Evolutionary conservation across 2,113 vertebrate species (phyloP), one percentile per base, ranked within the genome.

Genomic region (Percopsis transmontana): DNA sequence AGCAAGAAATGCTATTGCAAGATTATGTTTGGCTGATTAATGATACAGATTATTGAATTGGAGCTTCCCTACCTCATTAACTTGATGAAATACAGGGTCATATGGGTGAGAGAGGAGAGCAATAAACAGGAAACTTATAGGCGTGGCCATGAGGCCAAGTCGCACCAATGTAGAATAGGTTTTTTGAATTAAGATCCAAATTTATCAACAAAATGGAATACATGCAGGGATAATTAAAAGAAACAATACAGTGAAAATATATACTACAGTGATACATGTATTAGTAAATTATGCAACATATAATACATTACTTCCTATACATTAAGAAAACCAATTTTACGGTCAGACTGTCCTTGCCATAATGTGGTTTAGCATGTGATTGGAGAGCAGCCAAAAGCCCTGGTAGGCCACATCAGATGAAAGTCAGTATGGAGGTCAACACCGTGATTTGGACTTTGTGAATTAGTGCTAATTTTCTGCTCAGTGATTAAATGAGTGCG

Each of bases 141-240:
- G 44, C 65, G 41, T 70, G 72, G 51, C 53, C 53, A 23, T 71
- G 10, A 68, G 71, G 50, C 75, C 2, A 78, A 85, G n/a, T 82
- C 75, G 64, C 69, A 79, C 82, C 59, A 69, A 84, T 78, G 77
- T 72, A 53, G 77, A 81, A 80, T 45, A 66, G 56, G 27, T 72
- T 68, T 50, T n/a, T n/a, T n/a, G n/a, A n/a, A n/a, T n/a, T n/a
- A n/a, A n/a, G n/a, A n/a, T n/a, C n/a, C n/a, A n/a, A n/a, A n/a
- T n/a, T n/a, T n/a, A n/a, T n/a, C n/a, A n/a, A n/a, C n/a, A n/a
- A n/a, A n/a, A n/a, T n/a, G n/a, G n/a, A n/a, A n/a, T n/a, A n/a
- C n/a, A n/a, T n/a, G n/a, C n/a, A n/a, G n/a, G n/a, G n/a, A n/a
- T n/a, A n/a, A n/a, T 33, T 33, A 33, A 33, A 33, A 33, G 27